Percentiles rank a stretch among this genome's conserved stretches.
Evolutionary conservation across 2,888 invertebrate genomes (phyloP).

Genomic region (Endomychus coccineus): DNA sequence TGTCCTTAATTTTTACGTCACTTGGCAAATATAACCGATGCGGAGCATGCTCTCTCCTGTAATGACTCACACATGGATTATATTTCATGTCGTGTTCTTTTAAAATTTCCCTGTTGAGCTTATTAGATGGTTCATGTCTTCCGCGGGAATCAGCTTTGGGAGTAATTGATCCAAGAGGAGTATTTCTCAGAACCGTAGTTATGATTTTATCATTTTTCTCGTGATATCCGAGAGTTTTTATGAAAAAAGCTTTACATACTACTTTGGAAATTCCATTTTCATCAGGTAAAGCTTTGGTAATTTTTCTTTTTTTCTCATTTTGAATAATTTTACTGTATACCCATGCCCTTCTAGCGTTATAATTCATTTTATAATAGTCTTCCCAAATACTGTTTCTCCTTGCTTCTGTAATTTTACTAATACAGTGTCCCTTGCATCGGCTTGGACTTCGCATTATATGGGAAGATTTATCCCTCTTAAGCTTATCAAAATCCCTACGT

Average conservation of each 20-base stretch:
- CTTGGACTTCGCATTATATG: constrained; percentile 8
- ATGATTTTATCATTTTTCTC: constrained; percentile 10
- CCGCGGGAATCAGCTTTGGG: constrained; percentile 10
- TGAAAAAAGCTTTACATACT: constrained; percentile 4
- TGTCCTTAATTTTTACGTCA: constrained; percentile 5
- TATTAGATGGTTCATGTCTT: constrained; percentile 7
- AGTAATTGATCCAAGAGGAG: constrained; percentile 6
- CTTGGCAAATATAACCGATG: constrained; percentile 2
- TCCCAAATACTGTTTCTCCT: constrained; percentile 9
- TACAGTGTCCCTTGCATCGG: constrained; percentile 10
- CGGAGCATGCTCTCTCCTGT: constrained; percentile 1
- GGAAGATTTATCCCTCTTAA: constrained; percentile 4
- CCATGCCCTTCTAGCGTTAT: constrained; percentile 10
- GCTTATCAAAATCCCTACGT: neutral
- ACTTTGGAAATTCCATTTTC: neutral
- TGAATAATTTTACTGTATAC: constrained; percentile 7
- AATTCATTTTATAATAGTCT: constrained; percentile 11
- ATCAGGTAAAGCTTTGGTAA: neutral
- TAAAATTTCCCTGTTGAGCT: constrained; percentile 5
- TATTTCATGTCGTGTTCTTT: neutral
- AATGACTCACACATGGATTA: constrained; percentile 4
- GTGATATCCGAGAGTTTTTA: constrained; percentile 10
- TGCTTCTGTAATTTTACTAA: constrained; percentile 8
- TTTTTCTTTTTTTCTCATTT: constrained; percentile 2
- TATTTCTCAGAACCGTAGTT: constrained; percentile 6